Evolutionary conservation across 2,797 vertebrate genomes (phyloP), one percentile per base, ranked within the genome.

Genomic region (Halcyon leucocephala): DNA sequence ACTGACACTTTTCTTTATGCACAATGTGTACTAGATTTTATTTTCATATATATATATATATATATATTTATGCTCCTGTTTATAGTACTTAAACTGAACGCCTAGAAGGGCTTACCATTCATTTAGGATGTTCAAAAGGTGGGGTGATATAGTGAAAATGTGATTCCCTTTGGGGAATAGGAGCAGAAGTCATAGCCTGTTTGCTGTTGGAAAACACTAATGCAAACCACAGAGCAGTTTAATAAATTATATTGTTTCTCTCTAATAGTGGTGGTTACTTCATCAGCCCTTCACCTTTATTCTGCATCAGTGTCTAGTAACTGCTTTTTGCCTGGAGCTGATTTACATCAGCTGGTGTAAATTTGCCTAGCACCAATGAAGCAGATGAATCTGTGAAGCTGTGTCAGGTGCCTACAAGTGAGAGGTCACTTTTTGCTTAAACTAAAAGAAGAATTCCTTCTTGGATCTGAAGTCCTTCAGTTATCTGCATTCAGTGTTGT

Each of bases 181-280:
- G 35, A 93, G 28, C 66, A n/a, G 51, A 54, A n/a, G 42, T 71
- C 41, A 10, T 42, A 82, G 60, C 64, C 55, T 70, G 14, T 64
- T 78, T 49, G 64, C 42, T 85, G 17, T 64, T 83, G 65, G 54
- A 81, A 89, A 81, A 90, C 65, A 65, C n/a, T 55, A 57, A 55
- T 61, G 35, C 39, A 90, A 95, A 95, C 89, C 93, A 95, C 84
- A 67, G 35, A 81, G 78, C 84, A 55, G 48, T 95, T 92, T 25
- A 91, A 78, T 51, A 83, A 89, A 92, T 89, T 22, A 52, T 8
- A 10, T 25, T 66, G 33, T 65, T 82, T 69, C 41, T 74, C 52
- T 6, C 1, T 81, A 88, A 80, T 39, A n/a, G 69, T 39, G 25
- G 65, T 70, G 72, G 46, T 91, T 84, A 81, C 62, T 82, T 83